Base-by-base conservation (phyloP, 2,797 vertebrate genomes). In the Pseudotriccus pelzelni region DNA sequence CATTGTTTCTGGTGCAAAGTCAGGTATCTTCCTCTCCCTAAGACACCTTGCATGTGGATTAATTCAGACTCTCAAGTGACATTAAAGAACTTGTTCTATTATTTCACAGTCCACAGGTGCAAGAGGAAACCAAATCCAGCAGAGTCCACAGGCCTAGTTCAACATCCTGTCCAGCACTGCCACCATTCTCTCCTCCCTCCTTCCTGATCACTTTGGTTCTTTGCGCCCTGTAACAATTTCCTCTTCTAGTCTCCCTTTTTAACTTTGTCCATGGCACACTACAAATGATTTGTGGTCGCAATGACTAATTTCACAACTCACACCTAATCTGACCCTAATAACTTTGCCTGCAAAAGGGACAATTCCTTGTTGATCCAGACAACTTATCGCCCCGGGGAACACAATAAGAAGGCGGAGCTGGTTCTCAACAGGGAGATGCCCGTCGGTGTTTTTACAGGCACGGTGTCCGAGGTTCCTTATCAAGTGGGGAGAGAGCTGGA, bases 371-470 rank as follows among this genome's bases (percentile, higher is more conserved):
- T 94, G 90, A 87, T 92, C 74, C 89, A 94, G 95, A 92, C 89
- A 88, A 88, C 66, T 94, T 95, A 93, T 89, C 92, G 56, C 28
- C 24, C 66, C 28, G 10, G 4, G 4, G 72, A 92, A 77, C 82
- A 94, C 92, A 97, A 96, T 89, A 82, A 96, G 89, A 96, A 93
- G 67, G 83, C 80, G 89, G 92, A 78, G 46, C 37, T 93, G 75
- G 63, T 96, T 96, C 91, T 97, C 95, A 96, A 22, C 58, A 59
- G 67, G 87, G 94, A 94, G 95, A 96, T 96, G 95, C 75, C 89
- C 75, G 59, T 90, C 84, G 79, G 67, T 97, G 95, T 95, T 97
- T 97, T 94, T 53, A 89, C 87, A 96, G 94, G 82, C 94, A 87
- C 67, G 83, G 64, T 50, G 70, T 93, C 4, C 1, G 87, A 86